Conservation (phyloP, 2,888 invertebrate genomes). For the Platycheirus albimanus region DNA sequence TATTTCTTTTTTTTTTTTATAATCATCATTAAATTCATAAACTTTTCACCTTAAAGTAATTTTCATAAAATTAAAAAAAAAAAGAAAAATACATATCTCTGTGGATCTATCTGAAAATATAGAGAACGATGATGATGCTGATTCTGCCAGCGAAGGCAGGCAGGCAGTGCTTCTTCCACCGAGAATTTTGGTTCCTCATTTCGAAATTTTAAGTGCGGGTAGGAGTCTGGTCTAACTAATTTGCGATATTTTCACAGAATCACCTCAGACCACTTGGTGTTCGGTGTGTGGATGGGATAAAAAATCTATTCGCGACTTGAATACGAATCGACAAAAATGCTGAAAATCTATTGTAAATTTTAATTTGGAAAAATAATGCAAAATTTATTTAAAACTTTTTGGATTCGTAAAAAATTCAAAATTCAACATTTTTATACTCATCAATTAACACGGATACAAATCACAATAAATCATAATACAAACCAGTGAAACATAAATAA, state of each 20-base stretch:
- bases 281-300: conserved; percentile 65
- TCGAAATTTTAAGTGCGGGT: conserved; percentile 72
- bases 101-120: conserved; percentile 33
- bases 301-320: conserved; percentile 63
- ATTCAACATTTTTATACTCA: too few relatives aligned
- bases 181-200: conserved; percentile 56
- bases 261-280: conserved; percentile 67
- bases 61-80: conserved; percentile 50
- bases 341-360: conserved; percentile 60
- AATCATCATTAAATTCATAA: conserved; percentile 56
- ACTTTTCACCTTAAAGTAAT: conserved; percentile 71
- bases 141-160: conserved; percentile 43
- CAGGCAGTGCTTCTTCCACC: conserved; percentile 43
- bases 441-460: conserved; percentile 31
- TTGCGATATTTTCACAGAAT: conserved; percentile 67
- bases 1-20: conserved; percentile 27
- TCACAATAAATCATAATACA: conserved; percentile 34
- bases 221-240: conserved; percentile 67
- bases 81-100: conserved; percentile 39
- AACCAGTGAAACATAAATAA: conserved; percentile 50
- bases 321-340: conserved; percentile 63
- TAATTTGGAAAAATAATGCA: conserved; percentile 1
- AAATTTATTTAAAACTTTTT: conserved; percentile 13
- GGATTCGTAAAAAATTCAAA: conserved; percentile 9
- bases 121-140: conserved; percentile 28